Evolutionary conservation across 2,113 vertebrate genomes (phyloP).

Genomic region (Hippolais icterina): DNA sequence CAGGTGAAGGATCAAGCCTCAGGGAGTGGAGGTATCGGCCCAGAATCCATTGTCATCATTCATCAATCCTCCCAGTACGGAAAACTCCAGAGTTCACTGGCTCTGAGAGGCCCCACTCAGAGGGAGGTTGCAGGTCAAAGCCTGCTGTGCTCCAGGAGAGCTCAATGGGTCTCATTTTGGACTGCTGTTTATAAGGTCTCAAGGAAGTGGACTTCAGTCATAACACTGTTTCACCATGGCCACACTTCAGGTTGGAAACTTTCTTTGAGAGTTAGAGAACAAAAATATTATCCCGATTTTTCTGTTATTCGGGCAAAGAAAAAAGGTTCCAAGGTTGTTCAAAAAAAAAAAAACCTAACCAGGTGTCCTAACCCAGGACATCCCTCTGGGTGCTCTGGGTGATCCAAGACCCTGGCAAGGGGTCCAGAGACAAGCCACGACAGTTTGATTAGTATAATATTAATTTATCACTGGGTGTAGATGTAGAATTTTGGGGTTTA

Average conservation of each 20-base stretch:
- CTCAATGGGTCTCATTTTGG: neutral
- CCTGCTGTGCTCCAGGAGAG: neutral
- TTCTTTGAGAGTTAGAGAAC: neutral
- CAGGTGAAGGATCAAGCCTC: neutral
- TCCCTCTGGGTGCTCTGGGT: no score
- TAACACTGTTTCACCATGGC: neutral
- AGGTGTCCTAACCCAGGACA: no score
- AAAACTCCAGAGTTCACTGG: neutral
- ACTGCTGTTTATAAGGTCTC: neutral
- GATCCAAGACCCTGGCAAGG: no score
- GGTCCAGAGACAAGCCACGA: no score
- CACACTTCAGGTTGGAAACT: neutral
- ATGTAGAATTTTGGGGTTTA: no score
- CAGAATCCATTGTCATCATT: rapidly evolving
- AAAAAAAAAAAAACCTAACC: neutral
- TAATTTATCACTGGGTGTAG: no score
- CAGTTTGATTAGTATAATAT: no score
- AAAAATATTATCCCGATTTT: neutral
- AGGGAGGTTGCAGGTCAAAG: neutral
- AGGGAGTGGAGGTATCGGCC: neutral
- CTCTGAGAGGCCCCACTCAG: neutral
- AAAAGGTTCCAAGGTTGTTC: neutral
- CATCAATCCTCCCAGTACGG: no score
- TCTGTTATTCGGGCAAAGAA: neutral
- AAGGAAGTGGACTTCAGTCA: neutral